Base-by-base conservation (phyloP, 2,797 vertebrate genomes). In the Dermochelys coriacea region DNA sequence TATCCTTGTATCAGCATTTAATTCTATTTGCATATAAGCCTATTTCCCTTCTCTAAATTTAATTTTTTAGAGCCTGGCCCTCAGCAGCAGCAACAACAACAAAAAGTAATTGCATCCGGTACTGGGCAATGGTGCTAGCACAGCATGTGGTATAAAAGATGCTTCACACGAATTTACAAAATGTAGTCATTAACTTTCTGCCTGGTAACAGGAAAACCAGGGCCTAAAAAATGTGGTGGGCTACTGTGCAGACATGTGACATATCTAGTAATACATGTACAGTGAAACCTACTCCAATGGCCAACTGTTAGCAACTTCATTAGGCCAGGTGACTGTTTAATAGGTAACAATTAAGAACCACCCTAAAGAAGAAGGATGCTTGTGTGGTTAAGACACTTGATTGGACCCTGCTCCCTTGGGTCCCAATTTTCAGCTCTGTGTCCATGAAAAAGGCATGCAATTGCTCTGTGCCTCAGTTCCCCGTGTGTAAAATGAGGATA, bases 11-110 rank as follows among this genome's bases (percentile, higher is more conserved):
- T 97, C 97, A 97, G 96, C 94, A 93, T 97, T 97, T 98, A 97
- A 98, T 97, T 98, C 97, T 93, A 97, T 98, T 98, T 98, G 96
- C 97, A 98, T 98, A 97, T 97, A 97, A 98, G 96, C 90, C 94
- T 98, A 96, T 97, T 98, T 97, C 91, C 94, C 90, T 97, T 97
- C 94, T 93, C 93, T 95, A 97, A 98, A 98, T 98, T 97, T 97
- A 98, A 98, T 98, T 98, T 97, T 95, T 93, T 97, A 92, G 95
- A 96, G 89, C 94, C 98, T 97, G 97, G 96, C 87, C 94, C 92
- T 97, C 95, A 97, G 96, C 95, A 97, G 96, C 95, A 41, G 41
- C 41, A 97, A 94, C 96, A 97, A 95, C 95, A 95, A 93, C 91
- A 75, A 75, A 95, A 98, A 97, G 93, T 97, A 97, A 97, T 97